Base-by-base conservation (phyloP, 1,140 invertebrate species). In the Hypothenemus hampei region DNA sequence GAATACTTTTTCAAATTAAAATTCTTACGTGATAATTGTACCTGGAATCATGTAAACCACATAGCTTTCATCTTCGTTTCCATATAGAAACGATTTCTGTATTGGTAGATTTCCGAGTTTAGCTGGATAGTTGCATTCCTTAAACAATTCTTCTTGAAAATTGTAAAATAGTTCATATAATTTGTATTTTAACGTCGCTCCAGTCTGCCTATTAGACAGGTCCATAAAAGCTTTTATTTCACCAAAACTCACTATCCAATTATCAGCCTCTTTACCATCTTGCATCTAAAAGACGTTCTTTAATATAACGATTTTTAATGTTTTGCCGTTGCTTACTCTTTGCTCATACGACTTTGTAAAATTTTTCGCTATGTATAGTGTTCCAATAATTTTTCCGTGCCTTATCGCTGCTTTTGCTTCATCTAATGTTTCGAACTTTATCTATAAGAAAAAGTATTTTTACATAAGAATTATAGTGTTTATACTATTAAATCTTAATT, bases 21-120 rank as follows among this genome's bases (percentile, higher is more conserved):
- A 41, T 16, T 73, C 77, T 82, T 73, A 86, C 83, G 81, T 81
- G 56, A 85, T 70, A 48, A 85, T 73, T 29, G 89, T 81, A n/a
- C 85, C 84, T 0, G 89, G 88, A 0, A 84, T 84, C 78, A 91
- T 86, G 67, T 86, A 92, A 22, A 79, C 75, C 1, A 79, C 77
- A 65, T 84, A 86, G 31, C 80, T 80, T 2, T 81, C 76, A 37
- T 89, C 74, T 36, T 71, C 66, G 0, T 64, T 69, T 8, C 89
- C 89, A 69, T 81, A 91, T 10, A 92, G 72, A 3, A 83, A 73
- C 55, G 82, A 75, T 60, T 90, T 81, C 71, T 81, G 69, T 1
- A 87, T 66, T 0, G 85, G 85, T 18, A 79, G 65, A 45, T 80
- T 72, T 0, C 71, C 78, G 1, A 81, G 64, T 44, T 78, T 77